Base-by-base conservation (phyloP, 2,888 invertebrate species). In the Melieria crassipennis region DNA sequence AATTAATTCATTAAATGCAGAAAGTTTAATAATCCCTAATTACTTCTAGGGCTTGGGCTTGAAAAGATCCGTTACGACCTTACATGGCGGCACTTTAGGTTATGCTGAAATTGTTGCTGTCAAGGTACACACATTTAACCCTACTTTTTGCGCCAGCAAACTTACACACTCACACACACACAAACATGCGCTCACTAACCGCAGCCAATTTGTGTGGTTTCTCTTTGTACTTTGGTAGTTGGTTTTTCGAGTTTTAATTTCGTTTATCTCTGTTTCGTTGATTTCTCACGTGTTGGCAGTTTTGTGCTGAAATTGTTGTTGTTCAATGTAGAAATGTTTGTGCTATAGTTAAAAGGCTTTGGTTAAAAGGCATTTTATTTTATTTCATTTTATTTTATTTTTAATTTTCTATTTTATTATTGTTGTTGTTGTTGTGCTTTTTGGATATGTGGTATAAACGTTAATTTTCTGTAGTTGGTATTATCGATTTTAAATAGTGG, bases 31-130 rank as follows among this genome's bases (percentile, higher is more conserved):
- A 30, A 30, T 30, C 30, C 30, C 30, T 52, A 52, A 52, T 52
- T 52, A 52, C 13, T 61, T 61, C 9, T 61, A 61, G 61, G 30
- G 30, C 30, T 30, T 30, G 95, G 96, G 95, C 84, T 92, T 96
- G 89, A 97, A 97, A 90, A 91, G 97, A 88, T 96, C 96, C 79
- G 95, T 97, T 89, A 94, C 94, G 88, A 93, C 95, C 87, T 91
- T 95, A 88, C 92, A 94, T 85, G 94, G 94, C 85, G 94, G 94
- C 83, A 93, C 93, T 77, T 89, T 94, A 86, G 94, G 94, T 86
- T 94, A 93, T 89, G 96, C 97, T 80, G 97, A 97, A 91, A 96
- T 97, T 89, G 96, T 97, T 87, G 97, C 97, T 87, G 94, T 97
- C 83, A 97, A 97, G 97, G 97, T 97, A 94, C 89, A 82, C 63